These are phyloP conservation scores for Drosophila nr. medialis DNA, from an alignment of 2,888 invertebrate species.

Conservation along the genomic window DNA sequence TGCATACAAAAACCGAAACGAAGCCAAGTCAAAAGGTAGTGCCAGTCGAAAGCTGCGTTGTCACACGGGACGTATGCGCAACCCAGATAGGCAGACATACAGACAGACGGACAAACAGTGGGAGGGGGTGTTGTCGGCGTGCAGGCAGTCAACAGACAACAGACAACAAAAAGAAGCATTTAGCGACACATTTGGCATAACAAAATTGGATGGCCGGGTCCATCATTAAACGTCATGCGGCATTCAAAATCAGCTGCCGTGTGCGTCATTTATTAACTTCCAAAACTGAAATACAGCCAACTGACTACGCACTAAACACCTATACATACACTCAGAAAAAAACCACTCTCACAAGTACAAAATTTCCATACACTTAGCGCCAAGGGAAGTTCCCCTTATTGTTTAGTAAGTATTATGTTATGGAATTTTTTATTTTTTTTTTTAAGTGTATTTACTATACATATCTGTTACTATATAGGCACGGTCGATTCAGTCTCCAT, in stretches of 20 bases:
- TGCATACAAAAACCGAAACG: constrained; percentile 67
- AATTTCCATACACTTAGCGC: not conserved
- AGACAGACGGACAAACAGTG: not conserved
- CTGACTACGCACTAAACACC: constrained; percentile 13
- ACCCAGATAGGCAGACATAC: constrained; percentile 33
- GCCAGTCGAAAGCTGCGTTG: constrained; percentile 37
- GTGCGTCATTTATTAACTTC: constrained; percentile 59
- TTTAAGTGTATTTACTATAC: not conserved
- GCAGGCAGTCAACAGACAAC: not conserved
- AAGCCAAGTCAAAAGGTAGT: constrained; percentile 48
- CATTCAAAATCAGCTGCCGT: constrained; percentile 68
- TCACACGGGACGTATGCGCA: constrained; percentile 67
- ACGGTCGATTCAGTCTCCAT: constrained; percentile 22
- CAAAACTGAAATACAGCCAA: constrained; percentile 29
- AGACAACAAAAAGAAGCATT: constrained; percentile 60
- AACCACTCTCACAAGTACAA: not conserved
- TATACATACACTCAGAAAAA: not conserved
- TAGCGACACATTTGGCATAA: constrained; percentile 77
- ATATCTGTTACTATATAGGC: constrained; percentile 2
- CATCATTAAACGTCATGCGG: constrained; percentile 43
- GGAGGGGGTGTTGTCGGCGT: not conserved
- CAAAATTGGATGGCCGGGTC: constrained; percentile 51
- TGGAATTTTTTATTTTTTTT: not conserved
- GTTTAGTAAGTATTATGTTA: not conserved
- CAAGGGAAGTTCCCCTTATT: not conserved